Percentiles rank a stretch among this genome's conserved stretches.
Conservation (phyloP, 2,888 invertebrate genomes). For the Craniophora ligustri region DNA sequence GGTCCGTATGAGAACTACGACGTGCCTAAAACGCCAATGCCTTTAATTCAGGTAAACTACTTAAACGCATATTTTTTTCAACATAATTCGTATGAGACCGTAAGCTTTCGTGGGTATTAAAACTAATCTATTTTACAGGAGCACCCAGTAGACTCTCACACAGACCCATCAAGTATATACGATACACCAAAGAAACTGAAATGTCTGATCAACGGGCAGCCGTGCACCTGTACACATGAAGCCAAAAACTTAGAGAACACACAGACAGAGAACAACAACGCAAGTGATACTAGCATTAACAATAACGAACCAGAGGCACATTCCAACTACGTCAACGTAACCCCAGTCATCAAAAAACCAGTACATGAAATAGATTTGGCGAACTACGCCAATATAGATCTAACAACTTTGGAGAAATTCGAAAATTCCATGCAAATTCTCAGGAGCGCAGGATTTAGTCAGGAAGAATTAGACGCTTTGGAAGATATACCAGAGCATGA, state of each 20-base stretch:
- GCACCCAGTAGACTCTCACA: conserved; percentile 75
- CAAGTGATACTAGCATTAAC: conserved; percentile 71
- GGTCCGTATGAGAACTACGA: conserved; percentile 94
- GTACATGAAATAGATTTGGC: conserved; percentile 76
- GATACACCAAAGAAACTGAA: conserved; percentile 93
- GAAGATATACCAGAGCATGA: conserved; percentile 84
- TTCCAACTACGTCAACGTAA: conserved; percentile 87
- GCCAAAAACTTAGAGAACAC: conserved; percentile 87
- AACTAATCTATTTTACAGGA: conserved; percentile 70
- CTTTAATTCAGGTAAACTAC: conserved; percentile 79
- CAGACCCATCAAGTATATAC: conserved; percentile 88
- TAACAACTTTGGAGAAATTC: conserved; percentile 93
- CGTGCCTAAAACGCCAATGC: conserved; percentile 91
- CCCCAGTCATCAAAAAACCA: conserved; percentile 72
- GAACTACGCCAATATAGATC: conserved; percentile 93
- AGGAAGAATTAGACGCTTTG: conserved; percentile 85
- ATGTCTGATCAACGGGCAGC: conserved; percentile 89
- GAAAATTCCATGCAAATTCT: conserved; percentile 92
- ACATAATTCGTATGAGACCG: too few species aligned
- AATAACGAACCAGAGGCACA: conserved; percentile 67
- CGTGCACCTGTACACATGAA: conserved; percentile 85
- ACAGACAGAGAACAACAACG: conserved; percentile 75
- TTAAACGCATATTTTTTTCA: too few species aligned
- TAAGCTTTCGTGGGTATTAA: not conserved
- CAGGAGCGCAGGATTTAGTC: conserved; percentile 89